Evolutionary conservation across 2,888 invertebrate species (phyloP).

Genomic region (Drosophila longiperda): DNA sequence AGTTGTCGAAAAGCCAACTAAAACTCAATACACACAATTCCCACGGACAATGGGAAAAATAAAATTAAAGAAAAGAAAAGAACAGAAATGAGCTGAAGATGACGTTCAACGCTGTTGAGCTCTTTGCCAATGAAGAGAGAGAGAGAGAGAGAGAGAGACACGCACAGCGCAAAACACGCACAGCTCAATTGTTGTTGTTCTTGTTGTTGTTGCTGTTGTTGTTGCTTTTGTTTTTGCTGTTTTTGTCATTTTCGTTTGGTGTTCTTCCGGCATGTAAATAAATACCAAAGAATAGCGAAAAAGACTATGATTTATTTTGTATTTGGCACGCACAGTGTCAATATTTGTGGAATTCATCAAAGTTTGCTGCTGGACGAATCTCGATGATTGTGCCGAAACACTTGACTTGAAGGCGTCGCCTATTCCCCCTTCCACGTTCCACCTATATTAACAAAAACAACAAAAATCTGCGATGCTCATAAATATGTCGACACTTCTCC

Average conservation of each 20-base stretch:
- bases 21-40: slow-evolving; percentile 27
- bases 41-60: slow-evolving; percentile 5
- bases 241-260: slow-evolving; percentile 49
- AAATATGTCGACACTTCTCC: slow-evolving; percentile 71
- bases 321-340: slow-evolving; percentile 77
- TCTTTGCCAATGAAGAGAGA: slow-evolving; percentile 31
- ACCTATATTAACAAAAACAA: not conserved
- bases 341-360: slow-evolving; percentile 78
- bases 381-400: slow-evolving; percentile 48
- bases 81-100: slow-evolving; percentile 64
- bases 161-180: slow-evolving; percentile 43
- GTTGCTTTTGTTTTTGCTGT: slow-evolving; percentile 31
- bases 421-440: not conserved
- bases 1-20: slow-evolving; percentile 29
- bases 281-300: slow-evolving; percentile 62
- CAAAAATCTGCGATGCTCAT: slow-evolving; percentile 41
- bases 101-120: slow-evolving; percentile 60
- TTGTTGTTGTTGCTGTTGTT: slow-evolving; percentile 2
- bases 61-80: not conserved
- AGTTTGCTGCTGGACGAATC: slow-evolving; percentile 23
- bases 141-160: slow-evolving; percentile 22
- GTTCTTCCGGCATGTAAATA: slow-evolving; percentile 76
- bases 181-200: slow-evolving; percentile 11
- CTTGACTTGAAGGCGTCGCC: slow-evolving; percentile 31
- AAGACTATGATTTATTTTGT: slow-evolving; percentile 73